These are phyloP conservation scores for Cheiracanthium punctorium DNA, from an alignment of 2,888 invertebrate species.

Conservation along the genomic window DNA sequence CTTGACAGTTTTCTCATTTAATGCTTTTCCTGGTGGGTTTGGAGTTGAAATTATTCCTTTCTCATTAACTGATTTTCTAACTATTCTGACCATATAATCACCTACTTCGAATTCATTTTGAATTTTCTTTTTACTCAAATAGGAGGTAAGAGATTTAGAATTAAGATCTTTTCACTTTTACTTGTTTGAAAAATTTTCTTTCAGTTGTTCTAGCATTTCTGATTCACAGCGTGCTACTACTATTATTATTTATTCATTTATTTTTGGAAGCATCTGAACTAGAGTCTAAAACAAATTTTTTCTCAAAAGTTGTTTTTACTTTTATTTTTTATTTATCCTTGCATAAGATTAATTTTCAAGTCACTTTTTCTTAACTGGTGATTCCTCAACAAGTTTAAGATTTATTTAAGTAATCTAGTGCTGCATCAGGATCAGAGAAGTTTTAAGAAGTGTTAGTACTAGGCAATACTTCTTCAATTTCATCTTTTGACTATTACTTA, in stretches of 20 bases:
- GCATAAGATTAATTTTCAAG: not conserved
- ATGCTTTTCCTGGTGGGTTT: constrained; percentile 4
- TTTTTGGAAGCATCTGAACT: not conserved
- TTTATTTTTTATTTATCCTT: not conserved
- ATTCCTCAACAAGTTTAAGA: not conserved
- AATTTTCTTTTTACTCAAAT: not conserved
- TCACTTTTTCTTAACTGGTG: not conserved
- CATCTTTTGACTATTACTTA: not conserved
- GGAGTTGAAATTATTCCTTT: not conserved
- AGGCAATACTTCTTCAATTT: not conserved
- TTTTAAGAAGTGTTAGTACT: not conserved
- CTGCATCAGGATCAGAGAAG: not conserved
- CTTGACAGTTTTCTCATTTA: not conserved
- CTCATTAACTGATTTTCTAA: not conserved
- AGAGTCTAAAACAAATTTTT: not conserved
- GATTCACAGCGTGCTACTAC: not conserved
- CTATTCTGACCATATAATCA: not conserved
- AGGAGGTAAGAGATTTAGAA: not conserved
- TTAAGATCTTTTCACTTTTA: not conserved
- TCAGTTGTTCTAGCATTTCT: not conserved
- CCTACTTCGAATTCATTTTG: not conserved
- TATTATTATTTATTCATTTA: not conserved
- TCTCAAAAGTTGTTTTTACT: not conserved
- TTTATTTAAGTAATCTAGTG: not conserved
- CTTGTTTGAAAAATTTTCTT: not conserved